phyloP scores from a whole-genome alignment of 2,797 vertebrate species.

The Crax fasciolata region DNA sequence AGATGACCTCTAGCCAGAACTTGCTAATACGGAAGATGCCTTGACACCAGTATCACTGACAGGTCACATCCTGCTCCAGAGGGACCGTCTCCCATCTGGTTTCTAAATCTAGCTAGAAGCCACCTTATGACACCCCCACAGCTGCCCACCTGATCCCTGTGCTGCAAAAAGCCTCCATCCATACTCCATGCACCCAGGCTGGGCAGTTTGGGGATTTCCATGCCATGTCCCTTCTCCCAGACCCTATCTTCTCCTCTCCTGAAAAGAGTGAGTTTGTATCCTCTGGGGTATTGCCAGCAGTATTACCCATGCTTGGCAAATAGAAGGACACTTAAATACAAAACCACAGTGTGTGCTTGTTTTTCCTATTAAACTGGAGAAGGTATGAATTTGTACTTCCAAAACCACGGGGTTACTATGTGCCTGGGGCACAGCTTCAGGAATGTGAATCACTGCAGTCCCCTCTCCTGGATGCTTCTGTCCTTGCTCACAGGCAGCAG shows the following conservation, averaged over 20 bases:
- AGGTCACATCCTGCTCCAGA: not conserved
- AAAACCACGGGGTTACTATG: slow-evolving; percentile 10
- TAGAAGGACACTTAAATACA: not conserved
- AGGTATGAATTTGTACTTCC: slow-evolving; percentile 17
- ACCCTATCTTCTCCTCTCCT: not conserved
- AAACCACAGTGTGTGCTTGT: not conserved
- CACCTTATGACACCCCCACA: not conserved
- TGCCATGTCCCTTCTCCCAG: not conserved
- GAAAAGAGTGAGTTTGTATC: not conserved
- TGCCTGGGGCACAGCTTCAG: not conserved
- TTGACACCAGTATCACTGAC: not conserved
- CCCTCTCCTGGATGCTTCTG: not conserved
- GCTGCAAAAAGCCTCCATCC: not conserved
- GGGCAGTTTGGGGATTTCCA: accelerated
- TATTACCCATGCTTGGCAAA: not conserved
- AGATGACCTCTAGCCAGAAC: not conserved
- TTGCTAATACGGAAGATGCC: not conserved
- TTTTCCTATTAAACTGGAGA: slow-evolving; percentile 23
- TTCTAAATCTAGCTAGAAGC: not conserved
- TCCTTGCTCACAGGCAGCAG: not conserved
- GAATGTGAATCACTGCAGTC: not conserved
- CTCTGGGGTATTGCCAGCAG: not conserved
- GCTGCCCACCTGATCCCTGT: not conserved
- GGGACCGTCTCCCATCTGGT: not conserved
- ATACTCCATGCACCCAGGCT: accelerated